These are phyloP conservation scores for Menidia menidia DNA, from an alignment of 2,797 vertebrate species.

Conservation along the genomic window DNA sequence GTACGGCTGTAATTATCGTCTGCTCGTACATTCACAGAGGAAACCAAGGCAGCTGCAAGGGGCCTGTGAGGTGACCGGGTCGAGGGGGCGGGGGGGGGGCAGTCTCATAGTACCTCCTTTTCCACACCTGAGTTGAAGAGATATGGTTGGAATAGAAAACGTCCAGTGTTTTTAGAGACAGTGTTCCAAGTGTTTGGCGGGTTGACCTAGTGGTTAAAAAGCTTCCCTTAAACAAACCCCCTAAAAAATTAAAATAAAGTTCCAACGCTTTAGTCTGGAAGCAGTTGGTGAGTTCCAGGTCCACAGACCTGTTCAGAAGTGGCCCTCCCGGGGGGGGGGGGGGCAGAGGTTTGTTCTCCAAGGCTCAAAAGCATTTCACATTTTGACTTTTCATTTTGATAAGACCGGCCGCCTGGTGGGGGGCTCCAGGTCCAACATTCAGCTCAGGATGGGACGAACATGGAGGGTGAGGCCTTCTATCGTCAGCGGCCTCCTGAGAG, in stretches of 20 bases:
- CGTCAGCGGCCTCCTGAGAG: no score
- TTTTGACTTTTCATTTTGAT: constrained; percentile 19
- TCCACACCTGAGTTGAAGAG: constrained; percentile 81
- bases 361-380: constrained; percentile 57
- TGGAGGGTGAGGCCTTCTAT: constrained; percentile 1
- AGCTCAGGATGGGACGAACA: constrained; percentile 31
- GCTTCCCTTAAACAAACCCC: constrained; percentile 4
- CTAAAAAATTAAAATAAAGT: background rate
- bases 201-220: constrained; percentile 50
- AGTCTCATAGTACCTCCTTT: constrained; percentile 71
- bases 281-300: background rate
- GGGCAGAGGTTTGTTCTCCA: constrained; percentile 14
- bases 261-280: constrained; percentile 11
- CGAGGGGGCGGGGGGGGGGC: constrained; percentile 48
- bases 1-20: constrained; percentile 35
- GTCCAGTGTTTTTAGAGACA: constrained; percentile 61
- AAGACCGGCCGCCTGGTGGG: constrained; percentile 38
- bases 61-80: constrained; percentile 53
- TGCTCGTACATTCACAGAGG: constrained; percentile 80
- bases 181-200: constrained; percentile 27
- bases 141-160: constrained; percentile 60
- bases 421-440: constrained; percentile 32
- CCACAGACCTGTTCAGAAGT: background rate
- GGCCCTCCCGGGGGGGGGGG: background rate
- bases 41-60: constrained; percentile 72